Percentiles rank a stretch among this genome's conserved stretches.
Evolutionary conservation across 2,113 vertebrate genomes (phyloP).

Genomic region (Dendrocopos noguchii): DNA sequence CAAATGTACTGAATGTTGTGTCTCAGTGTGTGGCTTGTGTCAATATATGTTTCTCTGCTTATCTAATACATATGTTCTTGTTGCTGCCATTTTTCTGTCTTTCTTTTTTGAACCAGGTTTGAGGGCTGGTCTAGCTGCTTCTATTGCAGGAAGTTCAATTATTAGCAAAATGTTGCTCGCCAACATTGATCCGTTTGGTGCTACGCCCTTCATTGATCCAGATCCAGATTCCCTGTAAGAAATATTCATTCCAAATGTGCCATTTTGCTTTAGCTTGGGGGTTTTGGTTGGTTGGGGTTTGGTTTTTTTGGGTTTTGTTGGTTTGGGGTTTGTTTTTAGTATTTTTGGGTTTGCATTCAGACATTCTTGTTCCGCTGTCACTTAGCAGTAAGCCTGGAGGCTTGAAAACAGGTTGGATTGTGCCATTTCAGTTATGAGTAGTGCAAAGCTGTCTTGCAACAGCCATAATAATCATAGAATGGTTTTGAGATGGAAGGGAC

Average conservation of each 20-base stretch:
- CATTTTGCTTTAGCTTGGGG: background rate
- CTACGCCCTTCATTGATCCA: conserved; percentile 95
- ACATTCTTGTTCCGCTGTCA: background rate
- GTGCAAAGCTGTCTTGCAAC: background rate
- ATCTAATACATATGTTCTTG: background rate
- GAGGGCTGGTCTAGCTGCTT: conserved; percentile 94
- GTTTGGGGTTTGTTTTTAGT: background rate
- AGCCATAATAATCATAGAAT: background rate
- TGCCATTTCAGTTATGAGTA: background rate
- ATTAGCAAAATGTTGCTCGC: conserved; percentile 99
- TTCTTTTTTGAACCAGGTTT: conserved; percentile 78
- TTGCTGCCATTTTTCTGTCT: background rate
- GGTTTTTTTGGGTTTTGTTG: background rate
- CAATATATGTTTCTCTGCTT: background rate
- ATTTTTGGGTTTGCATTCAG: background rate
- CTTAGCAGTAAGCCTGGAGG: background rate
- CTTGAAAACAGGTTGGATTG: background rate
- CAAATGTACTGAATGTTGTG: background rate
- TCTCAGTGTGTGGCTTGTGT: background rate
- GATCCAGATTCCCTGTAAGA: conserved; percentile 96
- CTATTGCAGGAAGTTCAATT: conserved; percentile 97
- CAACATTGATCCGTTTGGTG: conserved; percentile 96
- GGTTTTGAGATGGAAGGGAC: too few relatives aligned
- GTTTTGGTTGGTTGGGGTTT: background rate
- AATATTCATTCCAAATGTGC: background rate